Evolutionary conservation across 2,797 vertebrate species (phyloP).

Genomic region (Glossophaga mutica): DNA sequence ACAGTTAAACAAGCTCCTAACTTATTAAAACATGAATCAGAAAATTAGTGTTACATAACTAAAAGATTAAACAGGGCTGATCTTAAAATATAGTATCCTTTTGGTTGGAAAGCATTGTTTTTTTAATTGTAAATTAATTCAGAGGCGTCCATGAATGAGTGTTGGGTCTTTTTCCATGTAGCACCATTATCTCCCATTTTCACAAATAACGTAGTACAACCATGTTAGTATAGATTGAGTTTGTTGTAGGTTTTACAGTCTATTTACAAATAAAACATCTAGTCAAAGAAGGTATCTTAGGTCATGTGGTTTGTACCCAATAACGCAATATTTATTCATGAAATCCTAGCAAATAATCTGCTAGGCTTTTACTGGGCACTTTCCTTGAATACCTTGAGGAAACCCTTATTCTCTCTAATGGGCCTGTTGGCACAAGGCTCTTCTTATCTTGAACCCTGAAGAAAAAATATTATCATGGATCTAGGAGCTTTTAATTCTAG

Average conservation of each 20-base stretch:
- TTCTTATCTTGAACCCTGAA: conserved; percentile 9
- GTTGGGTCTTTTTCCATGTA: conserved; percentile 12
- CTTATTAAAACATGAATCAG: neutral
- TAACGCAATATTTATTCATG: neutral
- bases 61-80: neutral
- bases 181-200: conserved; percentile 1
- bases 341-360: neutral
- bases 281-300: neutral
- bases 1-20: neutral
- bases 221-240: neutral
- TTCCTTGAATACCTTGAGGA: neutral
- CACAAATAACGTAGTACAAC: neutral
- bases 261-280: conserved; percentile 9
- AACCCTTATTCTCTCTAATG: neutral
- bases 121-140: conserved; percentile 19
- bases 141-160: neutral
- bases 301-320: neutral
- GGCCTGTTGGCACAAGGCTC: neutral
- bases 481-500: conserved; percentile 36
- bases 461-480: neutral
- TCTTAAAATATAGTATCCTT: neutral
- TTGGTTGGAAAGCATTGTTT: conserved; percentile 20
- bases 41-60: neutral
- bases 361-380: neutral
- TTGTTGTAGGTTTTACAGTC: conserved; percentile 3